These are phyloP conservation scores for Caenorhabditis sp. DNA, from an alignment of 2,888 invertebrate genomes.

Conservation along the genomic window DNA sequence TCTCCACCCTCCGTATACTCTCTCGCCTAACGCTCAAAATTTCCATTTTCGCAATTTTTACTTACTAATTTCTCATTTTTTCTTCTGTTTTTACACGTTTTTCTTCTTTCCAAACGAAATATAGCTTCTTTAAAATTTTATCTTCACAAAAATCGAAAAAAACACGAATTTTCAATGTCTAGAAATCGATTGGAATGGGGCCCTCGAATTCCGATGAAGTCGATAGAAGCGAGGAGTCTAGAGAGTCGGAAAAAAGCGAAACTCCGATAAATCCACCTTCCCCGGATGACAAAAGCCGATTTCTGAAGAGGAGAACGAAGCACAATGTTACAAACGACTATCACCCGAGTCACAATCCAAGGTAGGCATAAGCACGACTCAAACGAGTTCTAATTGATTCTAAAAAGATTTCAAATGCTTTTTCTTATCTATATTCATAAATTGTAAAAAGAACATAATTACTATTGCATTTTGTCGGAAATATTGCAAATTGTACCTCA, in stretches of 20 bases:
- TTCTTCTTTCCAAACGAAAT: not conserved
- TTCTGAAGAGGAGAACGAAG: not conserved
- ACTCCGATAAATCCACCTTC: not conserved
- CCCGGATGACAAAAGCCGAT: not conserved
- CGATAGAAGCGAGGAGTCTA: not conserved
- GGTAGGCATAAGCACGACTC: not conserved
- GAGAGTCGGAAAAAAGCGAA: not conserved
- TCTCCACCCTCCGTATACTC: not conserved
- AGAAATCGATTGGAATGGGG: conserved; percentile 1
- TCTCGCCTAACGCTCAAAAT: not conserved
- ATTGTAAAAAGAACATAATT: too few relatives aligned
- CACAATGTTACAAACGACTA: not conserved
- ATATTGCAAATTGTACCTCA: too few relatives aligned
- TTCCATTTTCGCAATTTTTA: conserved; percentile 2
- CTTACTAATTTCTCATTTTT: not conserved
- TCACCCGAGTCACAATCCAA: conserved; percentile 15
- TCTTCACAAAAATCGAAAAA: conserved; percentile 8
- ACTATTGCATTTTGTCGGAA: too few relatives aligned
- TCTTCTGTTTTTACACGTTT: not conserved
- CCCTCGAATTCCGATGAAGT: not conserved
- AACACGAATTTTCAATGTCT: conserved; percentile 2
- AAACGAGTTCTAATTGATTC: not conserved
- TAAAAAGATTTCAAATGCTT: too few relatives aligned
- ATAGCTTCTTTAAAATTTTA: not conserved
- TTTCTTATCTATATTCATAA: too few relatives aligned